Evolutionary conservation across 2,797 vertebrate species (phyloP), one percentile per base, ranked within the genome.

Genomic region (Galago senegalensis): DNA sequence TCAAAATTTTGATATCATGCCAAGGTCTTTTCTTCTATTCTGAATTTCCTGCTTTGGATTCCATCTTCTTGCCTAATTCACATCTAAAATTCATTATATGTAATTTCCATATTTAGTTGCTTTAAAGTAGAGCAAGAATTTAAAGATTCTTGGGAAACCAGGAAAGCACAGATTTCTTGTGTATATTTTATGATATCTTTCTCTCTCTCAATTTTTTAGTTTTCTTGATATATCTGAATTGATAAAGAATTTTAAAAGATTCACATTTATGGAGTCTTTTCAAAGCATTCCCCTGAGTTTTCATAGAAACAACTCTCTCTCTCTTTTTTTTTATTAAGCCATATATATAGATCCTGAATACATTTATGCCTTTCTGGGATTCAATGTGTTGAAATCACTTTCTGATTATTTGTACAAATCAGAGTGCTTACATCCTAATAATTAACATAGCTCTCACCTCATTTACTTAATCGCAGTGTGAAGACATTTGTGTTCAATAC

Each of bases 201-300:
- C 17, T 14, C 23, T 34, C 23, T 17, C 9, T 79, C 11, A 85
- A 46, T 10, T 31, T 79, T 94, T 96, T 81, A 82, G 25, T 89
- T 84, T 87, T 43, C 21, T 89, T 82, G 9, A 65, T 80, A n/a
- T 0, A 65, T 25, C 2, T 82, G 18, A 90, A 79, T 69, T 83
- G 58, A 82, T 90, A 73, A 72, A 61, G 25, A 81, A 89, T 80
- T 85, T 94, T 63, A 23, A 56, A 73, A 77, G 58, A 21, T 73
- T 83, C 49, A 87, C 7, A 89, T 87, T 94, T 89, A 87, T 56
- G 43, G 2, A 76, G 1, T 87, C 60, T 93, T 95, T 93, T n/a
- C 11, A 89, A 91, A 91, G 11, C 60, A 65, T 43, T 85, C 58
- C 53, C 65, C 11, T 70, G 72, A 65, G 0, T 94, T 80, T 93